phyloP scores from a whole-genome alignment of 2,113 vertebrate species.

The Capricornis sumatraensis region DNA sequence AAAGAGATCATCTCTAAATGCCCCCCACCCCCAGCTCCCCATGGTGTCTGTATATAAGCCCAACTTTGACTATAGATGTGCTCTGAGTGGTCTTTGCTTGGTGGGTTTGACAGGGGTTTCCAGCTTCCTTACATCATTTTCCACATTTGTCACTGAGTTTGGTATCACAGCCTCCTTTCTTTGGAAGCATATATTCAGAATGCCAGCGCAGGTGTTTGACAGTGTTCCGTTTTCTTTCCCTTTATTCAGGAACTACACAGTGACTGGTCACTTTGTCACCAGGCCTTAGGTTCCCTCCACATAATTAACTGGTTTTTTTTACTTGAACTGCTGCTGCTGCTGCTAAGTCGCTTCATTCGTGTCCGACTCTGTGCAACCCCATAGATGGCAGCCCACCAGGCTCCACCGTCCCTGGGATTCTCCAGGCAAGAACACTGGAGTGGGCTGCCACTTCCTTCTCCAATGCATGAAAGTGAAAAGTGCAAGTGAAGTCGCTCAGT shows the following conservation, averaged over 20 bases:
- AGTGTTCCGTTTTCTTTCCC: background rate
- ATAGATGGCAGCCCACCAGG: too few species aligned
- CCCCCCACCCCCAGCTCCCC: fast-evolving
- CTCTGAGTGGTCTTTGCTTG: background rate
- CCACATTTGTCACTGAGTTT: background rate
- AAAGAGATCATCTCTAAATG: background rate
- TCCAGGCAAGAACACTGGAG: too few species aligned
- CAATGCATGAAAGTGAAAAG: too few species aligned
- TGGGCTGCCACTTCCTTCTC: too few species aligned
- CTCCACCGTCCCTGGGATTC: too few species aligned
- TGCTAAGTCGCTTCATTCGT: too few species aligned
- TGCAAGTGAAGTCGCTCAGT: too few species aligned
- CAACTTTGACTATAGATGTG: background rate
- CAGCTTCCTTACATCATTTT: fast-evolving
- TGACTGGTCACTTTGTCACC: background rate
- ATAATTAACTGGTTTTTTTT: background rate
- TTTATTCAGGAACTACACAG: background rate
- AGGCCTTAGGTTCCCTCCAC: too few species aligned
- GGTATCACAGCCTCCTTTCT: background rate
- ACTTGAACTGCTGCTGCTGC: too few species aligned
- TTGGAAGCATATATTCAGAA: background rate
- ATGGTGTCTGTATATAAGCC: background rate
- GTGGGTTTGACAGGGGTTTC: background rate
- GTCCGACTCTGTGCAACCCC: too few species aligned
- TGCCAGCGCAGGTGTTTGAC: fast-evolving